These are phyloP conservation scores for Ametastegia equiseti DNA, from an alignment of 2,888 invertebrate genomes.

Conservation along the genomic window DNA sequence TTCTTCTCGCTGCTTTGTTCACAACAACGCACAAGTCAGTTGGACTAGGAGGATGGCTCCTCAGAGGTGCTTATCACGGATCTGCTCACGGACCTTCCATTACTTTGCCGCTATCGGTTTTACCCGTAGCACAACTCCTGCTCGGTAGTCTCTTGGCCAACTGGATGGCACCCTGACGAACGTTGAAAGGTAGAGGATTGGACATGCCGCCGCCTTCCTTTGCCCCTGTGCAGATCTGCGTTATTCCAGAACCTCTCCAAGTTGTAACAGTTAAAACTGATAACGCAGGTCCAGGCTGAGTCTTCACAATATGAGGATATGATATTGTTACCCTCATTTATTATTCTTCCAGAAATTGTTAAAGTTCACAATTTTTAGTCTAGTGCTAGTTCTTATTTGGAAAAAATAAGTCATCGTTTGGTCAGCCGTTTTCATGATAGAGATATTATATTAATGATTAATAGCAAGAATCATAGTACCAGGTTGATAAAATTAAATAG, in stretches of 20 bases:
- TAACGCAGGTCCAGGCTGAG: not conserved
- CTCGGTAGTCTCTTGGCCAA: constrained; percentile 71
- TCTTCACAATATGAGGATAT: not conserved
- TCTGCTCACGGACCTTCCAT: constrained; percentile 69
- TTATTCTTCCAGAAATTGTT: not conserved
- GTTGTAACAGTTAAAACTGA: not conserved
- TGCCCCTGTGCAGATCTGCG: constrained; percentile 15
- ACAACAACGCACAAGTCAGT: constrained; percentile 72
- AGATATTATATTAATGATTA: constrained; percentile 2
- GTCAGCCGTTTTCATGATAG: not conserved
- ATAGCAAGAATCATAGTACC: not conserved
- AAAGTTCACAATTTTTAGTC: not conserved
- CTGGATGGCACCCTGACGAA: constrained; percentile 66
- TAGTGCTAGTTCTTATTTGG: not conserved
- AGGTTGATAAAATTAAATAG: not conserved
- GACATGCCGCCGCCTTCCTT: constrained; percentile 7
- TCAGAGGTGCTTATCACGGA: constrained; percentile 71
- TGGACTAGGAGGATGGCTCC: constrained; percentile 71
- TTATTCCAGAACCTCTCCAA: constrained; percentile 29
- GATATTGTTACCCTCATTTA: not conserved
- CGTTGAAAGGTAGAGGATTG: constrained; percentile 2
- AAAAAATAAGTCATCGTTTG: not conserved
- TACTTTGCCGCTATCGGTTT: constrained; percentile 70
- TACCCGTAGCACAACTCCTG: constrained; percentile 71
- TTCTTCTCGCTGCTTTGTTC: constrained; percentile 69